Percentiles rank a stretch among this genome's conserved stretches.
Conservation (phyloP, 1,140 invertebrate species). For the Nomia melanderi region DNA sequence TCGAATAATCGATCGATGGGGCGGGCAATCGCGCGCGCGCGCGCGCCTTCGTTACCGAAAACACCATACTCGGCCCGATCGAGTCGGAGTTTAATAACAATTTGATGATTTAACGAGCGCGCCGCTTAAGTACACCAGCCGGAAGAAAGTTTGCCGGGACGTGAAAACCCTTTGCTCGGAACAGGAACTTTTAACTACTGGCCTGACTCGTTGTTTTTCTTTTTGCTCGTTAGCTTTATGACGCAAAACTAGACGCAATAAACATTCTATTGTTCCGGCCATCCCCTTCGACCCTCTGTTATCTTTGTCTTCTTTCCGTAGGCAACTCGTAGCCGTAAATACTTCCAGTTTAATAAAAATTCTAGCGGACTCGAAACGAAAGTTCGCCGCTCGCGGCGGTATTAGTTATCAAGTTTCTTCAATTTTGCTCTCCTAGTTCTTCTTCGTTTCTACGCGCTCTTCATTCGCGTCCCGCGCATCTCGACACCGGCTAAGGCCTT, state of each 20-base stretch:
- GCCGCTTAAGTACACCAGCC: background rate
- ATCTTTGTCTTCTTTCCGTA: constrained; percentile 18
- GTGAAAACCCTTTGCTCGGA: constrained; percentile 20
- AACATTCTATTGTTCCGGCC: constrained; percentile 33
- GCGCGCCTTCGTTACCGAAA: too few species aligned
- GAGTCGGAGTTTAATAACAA: background rate
- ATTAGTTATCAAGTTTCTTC: constrained; percentile 32
- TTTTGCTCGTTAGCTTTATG: constrained; percentile 32
- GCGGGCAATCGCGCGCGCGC: too few species aligned
- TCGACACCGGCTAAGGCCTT: constrained; percentile 4
- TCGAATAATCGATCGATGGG: too few species aligned
- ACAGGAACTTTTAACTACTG: constrained; percentile 31
- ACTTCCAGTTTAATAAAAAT: constrained; percentile 43
- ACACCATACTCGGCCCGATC: background rate
- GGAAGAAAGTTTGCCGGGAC: constrained; percentile 15
- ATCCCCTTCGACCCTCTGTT: constrained; percentile 4
- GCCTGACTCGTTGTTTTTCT: background rate
- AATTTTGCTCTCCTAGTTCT: background rate
- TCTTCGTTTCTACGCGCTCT: background rate
- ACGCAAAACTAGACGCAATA: constrained; percentile 46
- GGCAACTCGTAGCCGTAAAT: constrained; percentile 20
- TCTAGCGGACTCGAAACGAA: constrained; percentile 22
- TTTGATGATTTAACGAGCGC: constrained; percentile 29
- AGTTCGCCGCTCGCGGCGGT: constrained; percentile 15
- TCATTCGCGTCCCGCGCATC: background rate